phyloP scores from a whole-genome alignment of 2,888 invertebrate species.

The Spatulosminthurus flaviceps region DNA sequence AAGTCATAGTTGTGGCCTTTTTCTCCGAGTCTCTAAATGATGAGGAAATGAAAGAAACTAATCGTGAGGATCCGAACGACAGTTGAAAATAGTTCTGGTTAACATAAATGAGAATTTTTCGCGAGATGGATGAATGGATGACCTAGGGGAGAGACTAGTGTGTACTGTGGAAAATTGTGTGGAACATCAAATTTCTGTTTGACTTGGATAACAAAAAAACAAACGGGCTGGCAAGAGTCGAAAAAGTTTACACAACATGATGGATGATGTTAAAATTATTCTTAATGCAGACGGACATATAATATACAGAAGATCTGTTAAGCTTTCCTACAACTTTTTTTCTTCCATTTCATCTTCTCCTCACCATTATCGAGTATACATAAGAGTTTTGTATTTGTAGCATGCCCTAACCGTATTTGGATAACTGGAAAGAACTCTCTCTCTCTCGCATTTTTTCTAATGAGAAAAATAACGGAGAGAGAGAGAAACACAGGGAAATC shows the following conservation, averaged over 20 bases:
- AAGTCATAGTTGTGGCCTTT: not conserved
- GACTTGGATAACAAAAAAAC: slow-evolving; percentile 52
- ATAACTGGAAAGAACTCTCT: not conserved
- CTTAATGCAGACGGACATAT: slow-evolving; percentile 54
- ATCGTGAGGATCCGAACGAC: slow-evolving; percentile 30
- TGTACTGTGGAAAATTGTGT: slow-evolving; percentile 23
- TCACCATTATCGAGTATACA: not conserved
- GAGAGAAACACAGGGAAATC: not conserved
- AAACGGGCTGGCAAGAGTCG: slow-evolving; percentile 47
- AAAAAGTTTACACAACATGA: slow-evolving; percentile 56
- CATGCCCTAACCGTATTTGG: not conserved
- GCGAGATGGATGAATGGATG: slow-evolving; percentile 20
- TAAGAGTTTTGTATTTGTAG: not conserved
- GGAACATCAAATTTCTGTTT: slow-evolving; percentile 49
- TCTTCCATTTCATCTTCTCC: slow-evolving; percentile 16
- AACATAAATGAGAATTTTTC: slow-evolving; percentile 33
- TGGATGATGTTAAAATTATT: slow-evolving; percentile 57
- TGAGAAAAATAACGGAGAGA: not conserved
- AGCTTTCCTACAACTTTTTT: slow-evolving; percentile 20
- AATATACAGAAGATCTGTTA: slow-evolving; percentile 46
- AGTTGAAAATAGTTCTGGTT: slow-evolving; percentile 35
- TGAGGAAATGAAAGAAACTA: slow-evolving; percentile 42
- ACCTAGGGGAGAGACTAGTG: slow-evolving; percentile 15
- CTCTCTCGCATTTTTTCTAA: not conserved
- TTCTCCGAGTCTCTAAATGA: slow-evolving; percentile 18